A percentile compares a stretch with the other conserved stretches of the same genome.
phyloP scores from a whole-genome alignment of 2,888 invertebrate species.

The Isoperla grammatica region DNA sequence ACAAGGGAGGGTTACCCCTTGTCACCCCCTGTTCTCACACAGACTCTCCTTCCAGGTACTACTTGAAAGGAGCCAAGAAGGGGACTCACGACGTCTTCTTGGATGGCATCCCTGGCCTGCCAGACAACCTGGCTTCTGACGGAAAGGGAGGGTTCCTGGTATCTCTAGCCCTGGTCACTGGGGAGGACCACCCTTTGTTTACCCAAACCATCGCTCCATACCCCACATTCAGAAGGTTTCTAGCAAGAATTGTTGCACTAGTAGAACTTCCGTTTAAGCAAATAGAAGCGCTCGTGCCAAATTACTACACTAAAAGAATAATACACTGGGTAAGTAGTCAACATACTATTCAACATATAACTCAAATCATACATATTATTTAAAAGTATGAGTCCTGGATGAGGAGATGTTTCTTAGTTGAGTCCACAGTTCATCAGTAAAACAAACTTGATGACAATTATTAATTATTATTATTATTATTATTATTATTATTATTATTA shows the following conservation, averaged over 20 bases:
- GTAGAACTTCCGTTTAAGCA: slow-evolving; percentile 59
- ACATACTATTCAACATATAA: too few relatives aligned
- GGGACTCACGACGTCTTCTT: slow-evolving; percentile 75
- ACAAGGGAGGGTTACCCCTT: too few relatives aligned
- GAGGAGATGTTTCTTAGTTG: too few relatives aligned
- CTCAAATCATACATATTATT: too few relatives aligned
- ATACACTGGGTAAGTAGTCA: slow-evolving; percentile 54
- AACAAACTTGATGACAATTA: too few relatives aligned
- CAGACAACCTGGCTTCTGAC: slow-evolving; percentile 56
- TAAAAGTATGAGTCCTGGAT: too few relatives aligned
- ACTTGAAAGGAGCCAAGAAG: slow-evolving; percentile 72
- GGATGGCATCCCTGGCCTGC: slow-evolving; percentile 71
- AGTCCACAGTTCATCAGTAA: too few relatives aligned
- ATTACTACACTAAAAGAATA: slow-evolving; percentile 55
- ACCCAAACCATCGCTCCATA: slow-evolving; percentile 53
- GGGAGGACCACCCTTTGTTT: slow-evolving; percentile 53
- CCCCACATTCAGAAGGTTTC: slow-evolving; percentile 60
- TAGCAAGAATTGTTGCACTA: slow-evolving; percentile 54
- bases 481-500: too few relatives aligned
- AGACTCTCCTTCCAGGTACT: slow-evolving; percentile 50
- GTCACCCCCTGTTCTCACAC: too few relatives aligned
- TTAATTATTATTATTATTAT: too few relatives aligned
- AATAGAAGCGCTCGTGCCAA: slow-evolving; percentile 59
- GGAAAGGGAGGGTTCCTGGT: slow-evolving; percentile 65
- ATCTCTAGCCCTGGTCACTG: slow-evolving; percentile 51